Conservation (phyloP, 2,113 vertebrate genomes). For the Alaudala cheleensis region DNA sequence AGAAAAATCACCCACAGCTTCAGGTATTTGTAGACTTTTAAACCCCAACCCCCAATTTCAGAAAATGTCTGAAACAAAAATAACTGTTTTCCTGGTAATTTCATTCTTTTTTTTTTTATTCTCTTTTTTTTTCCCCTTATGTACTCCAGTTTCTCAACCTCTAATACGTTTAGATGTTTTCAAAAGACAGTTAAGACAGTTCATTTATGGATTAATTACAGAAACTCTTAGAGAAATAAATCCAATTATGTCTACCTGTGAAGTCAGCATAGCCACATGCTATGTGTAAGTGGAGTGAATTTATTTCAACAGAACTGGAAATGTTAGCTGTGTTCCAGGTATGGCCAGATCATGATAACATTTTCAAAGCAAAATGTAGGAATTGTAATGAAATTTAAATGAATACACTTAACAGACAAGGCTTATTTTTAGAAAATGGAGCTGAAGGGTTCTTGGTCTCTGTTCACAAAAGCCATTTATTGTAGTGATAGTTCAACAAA, state of each 20-base stretch:
- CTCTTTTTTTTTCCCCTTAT: not conserved
- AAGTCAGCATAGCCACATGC: not conserved
- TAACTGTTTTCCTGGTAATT: not conserved
- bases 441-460: not conserved
- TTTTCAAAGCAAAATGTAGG: slow-evolving; percentile 49
- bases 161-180: not conserved
- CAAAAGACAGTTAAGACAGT: not conserved
- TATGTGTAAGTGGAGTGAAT: not conserved
- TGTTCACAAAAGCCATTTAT: slow-evolving; percentile 57
- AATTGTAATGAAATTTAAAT: slow-evolving; percentile 66
- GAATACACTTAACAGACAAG: slow-evolving; percentile 41
- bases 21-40: not conserved
- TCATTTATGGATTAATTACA: not conserved
- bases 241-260: not conserved
- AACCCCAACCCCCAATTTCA: not conserved
- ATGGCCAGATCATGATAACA: slow-evolving; percentile 25
- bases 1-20: not conserved
- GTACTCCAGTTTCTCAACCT: not conserved
- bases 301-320: slow-evolving; percentile 26
- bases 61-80: not conserved
- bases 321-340: slow-evolving; percentile 28
- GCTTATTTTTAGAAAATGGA: slow-evolving; percentile 61
- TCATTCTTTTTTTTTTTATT: not conserved
- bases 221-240: not conserved
- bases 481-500: slow-evolving; percentile 29